Conservation (phyloP, 2,113 vertebrate genomes). For the Bos javanicus region DNA sequence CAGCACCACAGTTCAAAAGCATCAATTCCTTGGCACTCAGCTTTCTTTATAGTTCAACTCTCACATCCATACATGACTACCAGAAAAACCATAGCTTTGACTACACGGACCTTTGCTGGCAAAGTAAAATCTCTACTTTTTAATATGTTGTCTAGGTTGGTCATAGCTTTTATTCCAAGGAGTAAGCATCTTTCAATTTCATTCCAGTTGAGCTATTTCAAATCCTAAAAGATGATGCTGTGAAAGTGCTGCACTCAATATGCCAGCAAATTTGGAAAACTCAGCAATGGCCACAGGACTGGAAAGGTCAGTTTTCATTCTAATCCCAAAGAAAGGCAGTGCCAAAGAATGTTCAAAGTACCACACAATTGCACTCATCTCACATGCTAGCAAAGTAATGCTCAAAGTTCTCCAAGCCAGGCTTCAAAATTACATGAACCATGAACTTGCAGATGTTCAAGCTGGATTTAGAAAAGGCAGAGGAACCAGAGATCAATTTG, state of each 20-base stretch:
- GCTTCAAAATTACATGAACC: background rate
- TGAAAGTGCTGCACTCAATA: background rate
- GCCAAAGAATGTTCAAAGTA: background rate
- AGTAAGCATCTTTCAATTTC: background rate
- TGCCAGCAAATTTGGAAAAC: background rate
- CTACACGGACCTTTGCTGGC: background rate
- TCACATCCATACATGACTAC: background rate
- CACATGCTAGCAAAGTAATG: background rate
- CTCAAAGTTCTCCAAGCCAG: background rate
- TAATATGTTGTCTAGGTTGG: background rate
- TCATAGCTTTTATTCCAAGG: background rate
- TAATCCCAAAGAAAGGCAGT: background rate
- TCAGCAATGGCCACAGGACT: background rate
- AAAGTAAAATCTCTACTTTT: background rate
- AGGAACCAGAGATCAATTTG: background rate
- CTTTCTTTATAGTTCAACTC: background rate
- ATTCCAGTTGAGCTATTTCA: background rate
- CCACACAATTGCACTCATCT: background rate
- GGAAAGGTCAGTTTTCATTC: background rate
- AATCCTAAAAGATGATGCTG: background rate
- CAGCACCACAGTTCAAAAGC: background rate
- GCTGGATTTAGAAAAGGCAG: background rate
- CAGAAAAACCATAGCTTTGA: background rate
- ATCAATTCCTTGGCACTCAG: background rate
- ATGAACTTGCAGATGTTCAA: background rate